phyloP scores from a whole-genome alignment of 2,797 vertebrate species.

The Cossypha caffra region DNA sequence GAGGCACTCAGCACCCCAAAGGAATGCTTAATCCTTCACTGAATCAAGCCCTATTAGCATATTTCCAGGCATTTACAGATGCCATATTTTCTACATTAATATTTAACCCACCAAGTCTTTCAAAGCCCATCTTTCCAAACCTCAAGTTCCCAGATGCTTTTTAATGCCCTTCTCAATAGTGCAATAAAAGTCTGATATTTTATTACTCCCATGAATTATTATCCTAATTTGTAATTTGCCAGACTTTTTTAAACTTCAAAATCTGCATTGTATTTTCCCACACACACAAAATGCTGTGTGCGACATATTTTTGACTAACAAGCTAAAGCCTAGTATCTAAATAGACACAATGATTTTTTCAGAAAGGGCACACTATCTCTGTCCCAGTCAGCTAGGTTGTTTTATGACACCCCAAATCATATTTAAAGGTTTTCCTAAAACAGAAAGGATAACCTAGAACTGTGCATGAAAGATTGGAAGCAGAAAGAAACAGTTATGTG shows the following conservation, averaged over 20 bases:
- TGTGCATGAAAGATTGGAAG: not conserved
- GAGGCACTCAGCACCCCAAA: conserved; percentile 23
- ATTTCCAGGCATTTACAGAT: conserved; percentile 72
- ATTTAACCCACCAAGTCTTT: conserved; percentile 79
- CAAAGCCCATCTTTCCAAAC: conserved; percentile 72
- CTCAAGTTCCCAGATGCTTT: conserved; percentile 77
- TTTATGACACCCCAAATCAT: conserved; percentile 48
- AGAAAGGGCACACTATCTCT: conserved; percentile 19
- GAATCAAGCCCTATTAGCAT: conserved; percentile 42
- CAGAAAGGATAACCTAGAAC: conserved; percentile 41
- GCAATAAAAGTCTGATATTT: conserved; percentile 80
- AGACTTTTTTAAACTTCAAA: conserved; percentile 76
- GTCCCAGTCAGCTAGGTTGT: conserved; percentile 32
- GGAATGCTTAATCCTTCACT: not conserved
- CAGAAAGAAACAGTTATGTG: conserved; percentile 35
- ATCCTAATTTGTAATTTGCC: conserved; percentile 78
- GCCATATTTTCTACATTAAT: conserved; percentile 81
- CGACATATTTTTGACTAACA: conserved; percentile 63
- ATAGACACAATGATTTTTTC: conserved; percentile 61
- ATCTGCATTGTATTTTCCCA: conserved; percentile 74
- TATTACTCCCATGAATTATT: conserved; percentile 81
- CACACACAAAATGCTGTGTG: conserved; percentile 44
- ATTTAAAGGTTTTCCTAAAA: conserved; percentile 57
- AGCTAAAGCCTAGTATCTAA: conserved; percentile 72
- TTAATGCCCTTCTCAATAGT: conserved; percentile 79